Conservation (phyloP, 2,113 vertebrate species). For the Indicator indicator region DNA sequence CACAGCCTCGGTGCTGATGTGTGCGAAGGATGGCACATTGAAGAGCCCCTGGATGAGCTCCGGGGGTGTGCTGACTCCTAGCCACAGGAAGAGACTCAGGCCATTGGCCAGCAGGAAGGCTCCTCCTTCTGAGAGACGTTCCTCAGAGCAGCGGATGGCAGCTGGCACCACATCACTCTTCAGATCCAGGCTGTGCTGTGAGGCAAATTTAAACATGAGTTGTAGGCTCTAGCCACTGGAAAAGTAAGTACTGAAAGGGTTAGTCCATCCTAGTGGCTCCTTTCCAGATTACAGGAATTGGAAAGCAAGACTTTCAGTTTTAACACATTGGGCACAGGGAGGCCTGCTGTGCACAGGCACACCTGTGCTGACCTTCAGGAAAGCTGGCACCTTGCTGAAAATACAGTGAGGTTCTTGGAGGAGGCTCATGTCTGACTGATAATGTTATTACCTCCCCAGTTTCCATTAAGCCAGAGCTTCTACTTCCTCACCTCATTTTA, state of each 20-base stretch:
- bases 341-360: neutral
- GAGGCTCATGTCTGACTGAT: neutral
- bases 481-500: neutral
- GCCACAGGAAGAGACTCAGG: constrained; percentile 87
- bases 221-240: neutral
- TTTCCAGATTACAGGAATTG: neutral
- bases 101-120: constrained; percentile 91
- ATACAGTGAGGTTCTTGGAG: neutral
- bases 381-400: neutral
- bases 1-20: constrained; percentile 84
- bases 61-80: constrained; percentile 84
- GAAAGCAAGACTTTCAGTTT: neutral
- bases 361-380: neutral
- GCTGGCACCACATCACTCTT: constrained; percentile 69
- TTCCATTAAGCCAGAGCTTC: neutral
- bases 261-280: neutral
- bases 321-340: neutral
- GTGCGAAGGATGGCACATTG: constrained; percentile 88
- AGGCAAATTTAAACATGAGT: neutral
- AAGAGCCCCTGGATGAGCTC: constrained; percentile 90
- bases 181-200: constrained; percentile 85
- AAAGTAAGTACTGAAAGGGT: neutral
- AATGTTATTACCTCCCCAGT: neutral
- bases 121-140: constrained; percentile 86
- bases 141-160: constrained; percentile 88